Conservation (phyloP, 2,113 vertebrate species). For the Triplophysa dalaica region DNA sequence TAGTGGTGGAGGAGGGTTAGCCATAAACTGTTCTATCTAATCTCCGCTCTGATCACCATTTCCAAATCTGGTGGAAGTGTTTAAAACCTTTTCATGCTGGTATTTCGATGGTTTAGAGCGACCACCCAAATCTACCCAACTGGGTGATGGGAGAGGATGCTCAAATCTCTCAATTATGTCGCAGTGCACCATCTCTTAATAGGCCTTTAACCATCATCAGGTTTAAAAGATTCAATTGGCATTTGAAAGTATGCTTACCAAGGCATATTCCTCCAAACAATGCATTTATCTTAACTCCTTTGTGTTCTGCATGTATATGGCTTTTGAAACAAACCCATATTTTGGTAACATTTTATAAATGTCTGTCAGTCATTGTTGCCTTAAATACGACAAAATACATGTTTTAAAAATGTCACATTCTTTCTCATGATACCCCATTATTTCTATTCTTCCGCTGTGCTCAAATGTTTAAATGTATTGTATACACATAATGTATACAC, state of each 20-base stretch:
- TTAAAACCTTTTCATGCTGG: not conserved
- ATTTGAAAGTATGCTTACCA: slow-evolving; percentile 26
- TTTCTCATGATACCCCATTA: too few relatives aligned
- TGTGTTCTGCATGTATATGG: slow-evolving; percentile 3
- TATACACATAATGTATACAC: too few relatives aligned
- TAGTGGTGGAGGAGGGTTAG: slow-evolving; percentile 47
- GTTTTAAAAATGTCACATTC: not conserved
- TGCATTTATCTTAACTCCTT: not conserved
- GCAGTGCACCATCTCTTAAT: slow-evolving; percentile 30
- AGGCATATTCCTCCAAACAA: slow-evolving; percentile 5
- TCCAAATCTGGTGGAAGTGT: slow-evolving; percentile 33
- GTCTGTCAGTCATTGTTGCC: not conserved
- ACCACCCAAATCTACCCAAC: slow-evolving; percentile 8
- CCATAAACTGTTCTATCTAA: slow-evolving; percentile 36
- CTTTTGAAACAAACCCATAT: slow-evolving; percentile 4
- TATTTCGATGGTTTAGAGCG: slow-evolving; percentile 26
- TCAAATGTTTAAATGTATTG: not conserved
- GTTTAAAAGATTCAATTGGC: slow-evolving; percentile 29
- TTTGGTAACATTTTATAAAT: not conserved
- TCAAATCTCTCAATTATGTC: slow-evolving; percentile 30
- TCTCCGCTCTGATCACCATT: slow-evolving; percentile 59
- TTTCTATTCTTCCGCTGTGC: too few relatives aligned
- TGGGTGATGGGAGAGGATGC: not conserved
- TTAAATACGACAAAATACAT: not conserved
- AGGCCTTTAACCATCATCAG: slow-evolving; percentile 41